Evolutionary conservation across 2,888 invertebrate genomes (phyloP), one percentile per base, ranked within the genome.

Genomic region (Corythucha ciliata): DNA sequence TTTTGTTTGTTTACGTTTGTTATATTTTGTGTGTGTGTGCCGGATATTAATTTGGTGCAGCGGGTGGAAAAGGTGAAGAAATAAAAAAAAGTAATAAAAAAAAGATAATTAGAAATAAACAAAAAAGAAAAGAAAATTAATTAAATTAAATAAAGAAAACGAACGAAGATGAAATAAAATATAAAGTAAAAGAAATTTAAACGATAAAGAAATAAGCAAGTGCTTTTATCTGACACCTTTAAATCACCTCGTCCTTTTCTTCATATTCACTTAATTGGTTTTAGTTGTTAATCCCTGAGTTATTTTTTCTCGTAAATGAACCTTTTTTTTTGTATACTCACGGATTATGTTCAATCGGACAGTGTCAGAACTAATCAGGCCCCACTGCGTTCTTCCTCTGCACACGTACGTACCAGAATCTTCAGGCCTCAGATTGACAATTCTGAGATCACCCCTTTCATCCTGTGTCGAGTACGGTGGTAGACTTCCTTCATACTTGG

Each of bases 331-430:
- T n/a, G 29, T 29, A 29, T 29, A 29, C n/a, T 29, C 29, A 29
- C n/a, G 29, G 10, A 10, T 29, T 29, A 29, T 10, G n/a, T 29
- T 29, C 29, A 29, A 29, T 29, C n/a, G 10, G n/a, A 29, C 29
- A 70, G 78, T 81, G 71, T 82, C 81, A 64, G 72, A 76, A 57
- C 74, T 71, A 27, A 70, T 64, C 48, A 77, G 74, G 56, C 71
- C 71, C 36, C 69, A 66, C 36, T 65, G 66, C 14, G 70, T 72
- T 27, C 81, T 75, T 64, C 78, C 76, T 2, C 37, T 51, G 70
- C 93, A 59, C 3, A 46, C n/a, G 47, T 60, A 58, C 14, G 56
- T 48, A n/a, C 56, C 61, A 16, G 56, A 46, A 24, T 61, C 58
- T n/a, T 53, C 53, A 2, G 52, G 21, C 25, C 40, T 45, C 14